Evolutionary conservation across 2,113 vertebrate genomes (phyloP).

Genomic region (Dicentrarchus labrax): DNA sequence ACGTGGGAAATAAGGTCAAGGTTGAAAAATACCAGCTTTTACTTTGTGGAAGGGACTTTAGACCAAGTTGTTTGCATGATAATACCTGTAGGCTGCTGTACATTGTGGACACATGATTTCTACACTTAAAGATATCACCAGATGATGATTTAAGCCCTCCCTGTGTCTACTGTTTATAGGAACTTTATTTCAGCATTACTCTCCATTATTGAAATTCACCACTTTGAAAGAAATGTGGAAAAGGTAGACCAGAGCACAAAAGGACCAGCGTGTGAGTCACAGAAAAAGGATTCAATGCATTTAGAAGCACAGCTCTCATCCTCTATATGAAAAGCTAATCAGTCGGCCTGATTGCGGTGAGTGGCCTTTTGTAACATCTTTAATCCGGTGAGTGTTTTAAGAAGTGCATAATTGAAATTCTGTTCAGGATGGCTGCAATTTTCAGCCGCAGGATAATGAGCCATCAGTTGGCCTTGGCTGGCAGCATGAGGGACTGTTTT

Average conservation of each 20-base stretch:
- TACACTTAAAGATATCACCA: neutral
- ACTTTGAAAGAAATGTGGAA: conserved; percentile 28
- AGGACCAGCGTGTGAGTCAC: conserved; percentile 57
- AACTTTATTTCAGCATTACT: conserved; percentile 24
- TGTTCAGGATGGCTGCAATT: conserved; percentile 88
- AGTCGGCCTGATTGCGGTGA: conserved; percentile 81
- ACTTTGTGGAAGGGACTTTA: neutral
- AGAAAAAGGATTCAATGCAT: conserved; percentile 53
- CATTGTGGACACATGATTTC: neutral
- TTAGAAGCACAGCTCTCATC: conserved; percentile 71
- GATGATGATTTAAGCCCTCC: neutral
- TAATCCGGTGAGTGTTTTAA: conserved; percentile 87
- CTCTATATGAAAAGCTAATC: conserved; percentile 83
- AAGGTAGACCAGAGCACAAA: conserved; percentile 57
- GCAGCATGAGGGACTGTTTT: conserved; percentile 69
- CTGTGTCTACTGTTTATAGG: neutral
- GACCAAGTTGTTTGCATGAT: neutral
- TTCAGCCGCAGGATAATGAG: conserved; percentile 90
- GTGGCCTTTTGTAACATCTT: conserved; percentile 85
- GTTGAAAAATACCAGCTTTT: too few relatives aligned
- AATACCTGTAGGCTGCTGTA: neutral
- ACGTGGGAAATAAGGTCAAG: too few relatives aligned
- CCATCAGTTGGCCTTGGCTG: conserved; percentile 88
- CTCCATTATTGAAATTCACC: conserved; percentile 56
- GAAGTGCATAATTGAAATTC: conserved; percentile 91